Evolutionary conservation across 1,140 invertebrate species (phyloP), one percentile per base, ranked within the genome.

Genomic region (Cepaea nemoralis): DNA sequence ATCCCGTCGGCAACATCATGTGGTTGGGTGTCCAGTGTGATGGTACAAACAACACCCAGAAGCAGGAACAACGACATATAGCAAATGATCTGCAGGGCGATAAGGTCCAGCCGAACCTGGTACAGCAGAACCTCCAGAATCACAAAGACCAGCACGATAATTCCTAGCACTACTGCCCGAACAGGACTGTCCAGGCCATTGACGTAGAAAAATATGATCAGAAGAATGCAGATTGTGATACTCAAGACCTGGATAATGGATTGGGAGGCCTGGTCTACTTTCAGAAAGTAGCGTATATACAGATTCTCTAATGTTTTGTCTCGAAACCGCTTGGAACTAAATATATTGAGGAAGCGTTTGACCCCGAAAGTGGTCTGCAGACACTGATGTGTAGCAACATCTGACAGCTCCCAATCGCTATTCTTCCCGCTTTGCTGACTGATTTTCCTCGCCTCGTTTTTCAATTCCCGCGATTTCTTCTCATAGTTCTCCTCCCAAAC

Each of bases 241-340:
- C 63, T 70, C 8, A 80, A 31, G 39, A 69, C 42, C 24, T 70
- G 37, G 3, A 80, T 80, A 22, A 63, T 55, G 27, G 77, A 80
- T 33, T 70, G 63, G n/a, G 77, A 70, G 3, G 67, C 45, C 31
- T 70, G 77, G 31, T 80, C 66, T n/a, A 80, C 77, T 42, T 80
- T 80, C 10, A 80, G 24, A 42, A 80, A 80, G 31, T 80, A 80
- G 10, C 77, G 48, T 31, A 40, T 66, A 66, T 80, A 80, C n/a
- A 80, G 77, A 35, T 69, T 80, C 66, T 80, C 77, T 27, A 80
- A n/a, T 3, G 37, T 80, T 27, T 39, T 69, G 77, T 80, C 77
- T 8, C n/a, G 37, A 33, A 80, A 80, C 63, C 8, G n/a, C 35
- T 80, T 80, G 40, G 48, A 12, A 2, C 40, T 5, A 22, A 80